These are phyloP conservation scores for Drosophila hamatofila DNA, from an alignment of 2,888 invertebrate genomes.

Conservation along the genomic window DNA sequence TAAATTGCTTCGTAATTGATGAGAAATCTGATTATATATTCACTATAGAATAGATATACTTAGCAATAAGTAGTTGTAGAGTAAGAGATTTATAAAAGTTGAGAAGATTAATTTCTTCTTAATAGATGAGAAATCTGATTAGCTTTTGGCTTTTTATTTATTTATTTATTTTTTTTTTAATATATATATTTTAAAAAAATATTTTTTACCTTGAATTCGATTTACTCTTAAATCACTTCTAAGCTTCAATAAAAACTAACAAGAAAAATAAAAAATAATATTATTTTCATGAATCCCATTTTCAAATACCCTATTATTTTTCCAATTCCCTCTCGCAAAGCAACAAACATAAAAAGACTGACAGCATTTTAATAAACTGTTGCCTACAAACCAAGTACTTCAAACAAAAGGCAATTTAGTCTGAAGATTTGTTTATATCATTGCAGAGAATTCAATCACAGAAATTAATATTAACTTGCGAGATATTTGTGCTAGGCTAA, in stretches of 20 bases:
- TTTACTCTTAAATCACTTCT: neutral
- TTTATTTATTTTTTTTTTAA: no score
- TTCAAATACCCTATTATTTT: neutral
- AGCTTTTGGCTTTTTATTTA: neutral
- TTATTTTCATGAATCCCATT: neutral
- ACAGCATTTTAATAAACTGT: slow-evolving; percentile 26
- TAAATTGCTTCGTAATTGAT: no score
- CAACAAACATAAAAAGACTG: neutral
- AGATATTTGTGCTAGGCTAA: slow-evolving; percentile 42
- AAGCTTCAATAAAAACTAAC: neutral
- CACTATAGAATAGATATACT: no score
- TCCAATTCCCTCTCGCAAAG: neutral
- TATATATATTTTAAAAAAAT: no score
- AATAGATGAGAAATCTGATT: neutral
- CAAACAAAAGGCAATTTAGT: neutral
- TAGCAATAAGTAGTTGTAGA: no score
- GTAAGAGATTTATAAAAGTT: neutral
- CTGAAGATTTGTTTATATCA: neutral
- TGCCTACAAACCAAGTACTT: slow-evolving; percentile 1
- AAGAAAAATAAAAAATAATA: no score
- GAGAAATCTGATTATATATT: no score
- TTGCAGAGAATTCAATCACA: neutral
- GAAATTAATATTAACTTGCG: slow-evolving; percentile 47
- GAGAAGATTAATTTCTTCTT: neutral
- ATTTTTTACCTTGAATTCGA: no score